phyloP scores from a whole-genome alignment of 2,888 invertebrate species.

The Ochropacha duplaris region DNA sequence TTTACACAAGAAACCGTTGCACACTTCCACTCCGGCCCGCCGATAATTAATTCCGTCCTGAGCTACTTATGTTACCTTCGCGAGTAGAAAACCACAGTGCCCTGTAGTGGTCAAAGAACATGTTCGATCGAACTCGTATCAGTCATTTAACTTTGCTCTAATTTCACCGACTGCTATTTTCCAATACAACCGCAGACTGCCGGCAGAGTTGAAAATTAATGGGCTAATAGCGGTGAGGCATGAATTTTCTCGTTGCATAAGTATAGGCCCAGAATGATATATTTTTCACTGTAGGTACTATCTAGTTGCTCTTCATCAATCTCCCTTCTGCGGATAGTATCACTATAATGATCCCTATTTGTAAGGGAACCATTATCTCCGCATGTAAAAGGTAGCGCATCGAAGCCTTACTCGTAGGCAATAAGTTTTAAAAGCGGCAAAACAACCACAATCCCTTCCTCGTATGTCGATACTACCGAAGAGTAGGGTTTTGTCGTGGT shows the following conservation, averaged over 20 bases:
- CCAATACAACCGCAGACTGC: constrained; percentile 35
- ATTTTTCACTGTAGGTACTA: constrained; percentile 32
- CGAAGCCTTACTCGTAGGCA: constrained; percentile 26
- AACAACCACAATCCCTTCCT: constrained; percentile 26
- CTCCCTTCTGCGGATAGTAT: constrained; percentile 18
- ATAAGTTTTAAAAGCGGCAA: constrained; percentile 14
- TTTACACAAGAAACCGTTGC: constrained; percentile 78
- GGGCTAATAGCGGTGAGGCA: constrained; percentile 28
- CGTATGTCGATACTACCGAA: constrained; percentile 22
- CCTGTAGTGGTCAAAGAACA: constrained; percentile 62
- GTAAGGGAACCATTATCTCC: constrained; percentile 24
- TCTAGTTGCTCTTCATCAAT: constrained; percentile 24
- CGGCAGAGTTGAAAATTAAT: constrained; percentile 48
- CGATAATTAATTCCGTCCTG: constrained; percentile 77
- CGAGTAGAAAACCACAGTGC: constrained; percentile 65
- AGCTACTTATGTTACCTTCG: constrained; percentile 67
- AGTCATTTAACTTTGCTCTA: constrained; percentile 64
- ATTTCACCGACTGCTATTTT: constrained; percentile 53
- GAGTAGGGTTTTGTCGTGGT: constrained; percentile 39
- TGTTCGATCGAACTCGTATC: constrained; percentile 53
- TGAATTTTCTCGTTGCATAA: constrained; percentile 29
- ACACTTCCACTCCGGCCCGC: constrained; percentile 49
- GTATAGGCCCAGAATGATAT: constrained; percentile 21
- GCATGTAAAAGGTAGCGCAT: constrained; percentile 18
- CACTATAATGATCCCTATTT: constrained; percentile 28